Evolutionary conservation across 2,888 invertebrate species (phyloP).

Genomic region (Entomobrya proxima): DNA sequence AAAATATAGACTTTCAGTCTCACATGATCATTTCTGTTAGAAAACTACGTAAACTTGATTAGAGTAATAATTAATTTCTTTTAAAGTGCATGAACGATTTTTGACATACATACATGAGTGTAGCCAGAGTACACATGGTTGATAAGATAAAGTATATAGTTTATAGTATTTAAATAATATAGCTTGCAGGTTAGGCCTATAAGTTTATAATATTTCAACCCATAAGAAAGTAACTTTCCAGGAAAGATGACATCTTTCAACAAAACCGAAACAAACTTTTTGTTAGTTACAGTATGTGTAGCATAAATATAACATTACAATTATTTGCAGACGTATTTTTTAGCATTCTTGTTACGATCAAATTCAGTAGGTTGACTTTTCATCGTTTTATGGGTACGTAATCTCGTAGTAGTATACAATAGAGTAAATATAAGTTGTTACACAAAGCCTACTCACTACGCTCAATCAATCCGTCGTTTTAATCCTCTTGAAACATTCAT

Average conservation of each 20-base stretch:
- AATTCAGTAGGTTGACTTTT: too few species aligned
- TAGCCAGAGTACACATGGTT: too few species aligned
- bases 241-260: not conserved
- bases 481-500: too few species aligned
- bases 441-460: too few species aligned
- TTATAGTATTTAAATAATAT: not conserved
- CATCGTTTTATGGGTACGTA: too few species aligned
- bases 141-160: not conserved
- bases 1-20: slow-evolving; percentile 63
- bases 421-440: too few species aligned
- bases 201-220: not conserved
- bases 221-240: slow-evolving; percentile 7
- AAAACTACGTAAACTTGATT: not conserved
- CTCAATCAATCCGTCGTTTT: too few species aligned
- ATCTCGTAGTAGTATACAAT: too few species aligned
- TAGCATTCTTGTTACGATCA: too few species aligned
- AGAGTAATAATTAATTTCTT: not conserved
- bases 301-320: not conserved
- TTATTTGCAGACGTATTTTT: too few species aligned
- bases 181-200: not conserved
- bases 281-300: not conserved
- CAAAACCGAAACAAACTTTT: not conserved
- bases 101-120: too few species aligned
- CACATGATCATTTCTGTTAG: slow-evolving; percentile 46
- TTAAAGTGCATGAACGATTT: not conserved